Evolutionary conservation across 2,797 vertebrate species (phyloP).

Genomic region (Pteronotus mesoamericanus): DNA sequence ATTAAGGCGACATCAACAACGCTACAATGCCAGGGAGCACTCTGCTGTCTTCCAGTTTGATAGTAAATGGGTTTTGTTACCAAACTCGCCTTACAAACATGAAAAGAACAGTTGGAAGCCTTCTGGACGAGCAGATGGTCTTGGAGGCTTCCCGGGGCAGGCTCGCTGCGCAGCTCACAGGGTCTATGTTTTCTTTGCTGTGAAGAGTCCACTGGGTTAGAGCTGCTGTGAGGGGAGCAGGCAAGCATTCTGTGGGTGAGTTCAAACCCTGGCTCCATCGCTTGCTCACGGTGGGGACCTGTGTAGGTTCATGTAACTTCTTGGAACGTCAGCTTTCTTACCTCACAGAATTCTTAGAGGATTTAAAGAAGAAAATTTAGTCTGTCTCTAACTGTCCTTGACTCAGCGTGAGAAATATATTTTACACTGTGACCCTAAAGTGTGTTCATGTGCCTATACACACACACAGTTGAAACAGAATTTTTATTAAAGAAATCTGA

Average conservation of each 20-base stretch:
- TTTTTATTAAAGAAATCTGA: neutral
- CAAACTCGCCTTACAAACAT: slow-evolving; percentile 85
- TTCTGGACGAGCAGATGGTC: slow-evolving; percentile 87
- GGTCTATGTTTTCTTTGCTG: slow-evolving; percentile 74
- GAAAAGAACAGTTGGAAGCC: slow-evolving; percentile 85
- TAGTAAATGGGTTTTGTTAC: slow-evolving; percentile 85
- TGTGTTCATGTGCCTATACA: fast-evolving
- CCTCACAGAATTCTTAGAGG: neutral
- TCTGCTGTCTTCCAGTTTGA: slow-evolving; percentile 82
- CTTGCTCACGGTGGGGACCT: neutral
- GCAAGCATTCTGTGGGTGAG: too few species aligned
- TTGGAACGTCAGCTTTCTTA: neutral
- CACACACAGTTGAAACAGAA: neutral
- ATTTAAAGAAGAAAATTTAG: neutral
- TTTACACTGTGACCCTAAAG: neutral
- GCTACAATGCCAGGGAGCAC: slow-evolving; percentile 74
- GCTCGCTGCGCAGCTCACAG: slow-evolving; percentile 72
- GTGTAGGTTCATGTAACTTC: neutral
- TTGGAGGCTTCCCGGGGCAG: slow-evolving; percentile 73
- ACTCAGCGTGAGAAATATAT: neutral
- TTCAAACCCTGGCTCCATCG: fast-evolving
- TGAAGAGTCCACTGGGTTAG: slow-evolving; percentile 57
- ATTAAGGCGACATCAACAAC: slow-evolving; percentile 84
- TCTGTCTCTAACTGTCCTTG: neutral
- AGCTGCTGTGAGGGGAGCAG: neutral